These are phyloP conservation scores for Ophioninae sp. DNA, from an alignment of 2,888 invertebrate genomes.

Conservation along the genomic window DNA sequence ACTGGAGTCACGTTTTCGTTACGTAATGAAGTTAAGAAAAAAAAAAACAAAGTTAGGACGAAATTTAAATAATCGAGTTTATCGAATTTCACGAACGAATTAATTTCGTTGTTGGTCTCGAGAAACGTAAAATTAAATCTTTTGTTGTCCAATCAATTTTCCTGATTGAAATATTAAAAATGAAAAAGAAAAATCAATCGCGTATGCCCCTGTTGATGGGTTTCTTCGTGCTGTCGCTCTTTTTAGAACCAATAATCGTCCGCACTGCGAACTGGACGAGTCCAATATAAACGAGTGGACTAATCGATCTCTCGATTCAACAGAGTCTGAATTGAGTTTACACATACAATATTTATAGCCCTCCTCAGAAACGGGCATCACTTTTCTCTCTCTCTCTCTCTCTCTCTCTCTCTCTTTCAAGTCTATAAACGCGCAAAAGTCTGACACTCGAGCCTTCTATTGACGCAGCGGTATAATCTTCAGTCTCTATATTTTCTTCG, in stretches of 20 bases:
- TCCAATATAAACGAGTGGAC: slow-evolving; percentile 14
- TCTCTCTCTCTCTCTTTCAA: background rate
- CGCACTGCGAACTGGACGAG: background rate
- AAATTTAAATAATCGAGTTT: background rate
- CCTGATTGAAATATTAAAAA: background rate
- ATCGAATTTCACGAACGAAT: background rate
- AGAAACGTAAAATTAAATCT: background rate
- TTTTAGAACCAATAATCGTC: slow-evolving; percentile 1
- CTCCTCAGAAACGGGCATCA: background rate
- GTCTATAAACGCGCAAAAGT: slow-evolving; percentile 28
- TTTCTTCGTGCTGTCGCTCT: background rate
- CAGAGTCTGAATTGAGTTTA: slow-evolving; percentile 5
- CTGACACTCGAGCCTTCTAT: slow-evolving; percentile 29
- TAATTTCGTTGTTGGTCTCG: background rate
- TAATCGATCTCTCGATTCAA: slow-evolving; percentile 40
- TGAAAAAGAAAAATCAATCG: background rate
- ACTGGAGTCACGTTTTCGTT: slow-evolving; percentile 16
- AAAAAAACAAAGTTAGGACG: background rate
- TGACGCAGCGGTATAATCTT: slow-evolving; percentile 35
- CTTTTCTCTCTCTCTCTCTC: background rate
- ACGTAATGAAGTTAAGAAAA: background rate
- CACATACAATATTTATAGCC: slow-evolving; percentile 19
- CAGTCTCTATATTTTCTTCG: slow-evolving; percentile 42
- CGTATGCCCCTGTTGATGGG: background rate
- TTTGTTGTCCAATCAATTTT: background rate